Evolutionary conservation across 2,888 invertebrate genomes (phyloP).

Genomic region (Rapana venosa): DNA sequence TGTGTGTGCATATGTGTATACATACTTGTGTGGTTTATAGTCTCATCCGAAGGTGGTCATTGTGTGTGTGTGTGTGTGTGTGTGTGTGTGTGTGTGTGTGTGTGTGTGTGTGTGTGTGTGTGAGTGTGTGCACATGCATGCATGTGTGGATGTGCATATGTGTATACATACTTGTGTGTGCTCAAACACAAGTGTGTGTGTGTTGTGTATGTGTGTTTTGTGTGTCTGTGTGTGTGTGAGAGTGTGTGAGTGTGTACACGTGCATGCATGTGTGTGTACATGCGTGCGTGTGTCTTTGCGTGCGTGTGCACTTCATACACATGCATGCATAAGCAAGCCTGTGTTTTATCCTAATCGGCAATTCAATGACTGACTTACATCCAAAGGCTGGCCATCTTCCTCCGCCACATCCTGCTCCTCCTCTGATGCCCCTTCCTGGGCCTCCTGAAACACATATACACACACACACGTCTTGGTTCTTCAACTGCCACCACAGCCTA

Average conservation of each 20-base stretch:
- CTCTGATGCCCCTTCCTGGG: conserved; percentile 54
- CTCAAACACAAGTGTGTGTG: not conserved
- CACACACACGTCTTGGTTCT: too few relatives aligned
- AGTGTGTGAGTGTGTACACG: not conserved
- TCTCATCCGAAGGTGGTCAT: too few relatives aligned
- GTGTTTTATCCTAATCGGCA: too few relatives aligned
- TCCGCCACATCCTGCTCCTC: conserved; percentile 53
- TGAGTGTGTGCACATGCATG: too few relatives aligned
- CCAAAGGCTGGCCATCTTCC: conserved; percentile 41
- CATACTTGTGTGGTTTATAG: not conserved
- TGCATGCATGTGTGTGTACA: not conserved
- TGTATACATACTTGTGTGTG: not conserved
- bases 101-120: not conserved
- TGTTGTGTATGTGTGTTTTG: not conserved
- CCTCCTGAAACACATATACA: not conserved
- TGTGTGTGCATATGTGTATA: not conserved
- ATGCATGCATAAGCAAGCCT: too few relatives aligned
- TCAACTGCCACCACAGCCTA: too few relatives aligned
- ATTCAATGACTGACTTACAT: conserved; percentile 41
- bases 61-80: too few relatives aligned
- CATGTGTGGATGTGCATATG: not conserved
- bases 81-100: too few relatives aligned
- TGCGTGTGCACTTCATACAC: too few relatives aligned
- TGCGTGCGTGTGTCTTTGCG: too few relatives aligned
- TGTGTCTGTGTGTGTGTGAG: not conserved